Evolutionary conservation across 2,113 vertebrate genomes (phyloP).

Genomic region (Elgaria multicarinata): DNA sequence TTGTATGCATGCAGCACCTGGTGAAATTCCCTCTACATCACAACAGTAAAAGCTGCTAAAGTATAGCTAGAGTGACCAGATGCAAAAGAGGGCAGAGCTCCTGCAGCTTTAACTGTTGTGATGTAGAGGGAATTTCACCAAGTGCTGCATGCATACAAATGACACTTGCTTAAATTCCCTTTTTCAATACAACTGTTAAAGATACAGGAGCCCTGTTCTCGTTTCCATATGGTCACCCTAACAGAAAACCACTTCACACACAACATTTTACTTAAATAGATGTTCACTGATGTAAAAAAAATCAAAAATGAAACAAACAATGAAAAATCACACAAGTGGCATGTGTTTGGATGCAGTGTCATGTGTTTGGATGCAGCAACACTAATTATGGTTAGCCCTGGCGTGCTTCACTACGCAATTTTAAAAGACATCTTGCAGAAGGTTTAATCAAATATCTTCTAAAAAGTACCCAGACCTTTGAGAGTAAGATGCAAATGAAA

Average conservation of each 20-base stretch:
- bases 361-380: background rate
- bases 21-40: no score
- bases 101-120: no score
- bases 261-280: background rate
- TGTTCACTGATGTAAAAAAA: background rate
- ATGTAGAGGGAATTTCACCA: no score
- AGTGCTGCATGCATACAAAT: no score
- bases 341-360: background rate
- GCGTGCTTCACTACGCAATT: background rate
- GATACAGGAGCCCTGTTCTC: no score
- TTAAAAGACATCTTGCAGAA: background rate
- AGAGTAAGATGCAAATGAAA: slow-evolving; percentile 21
- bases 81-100: no score
- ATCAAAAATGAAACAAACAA: background rate
- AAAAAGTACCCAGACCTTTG: slow-evolving; percentile 15
- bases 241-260: background rate
- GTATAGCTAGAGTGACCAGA: no score
- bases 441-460: background rate
- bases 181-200: no score
- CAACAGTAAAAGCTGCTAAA: no score
- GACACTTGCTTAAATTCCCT: no score
- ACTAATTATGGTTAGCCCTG: background rate
- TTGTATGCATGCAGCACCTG: no score
- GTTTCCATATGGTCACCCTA: no score
- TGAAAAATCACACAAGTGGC: background rate